Evolutionary conservation across 2,113 vertebrate species (phyloP).

Genomic region (Todiramphus chloris): DNA sequence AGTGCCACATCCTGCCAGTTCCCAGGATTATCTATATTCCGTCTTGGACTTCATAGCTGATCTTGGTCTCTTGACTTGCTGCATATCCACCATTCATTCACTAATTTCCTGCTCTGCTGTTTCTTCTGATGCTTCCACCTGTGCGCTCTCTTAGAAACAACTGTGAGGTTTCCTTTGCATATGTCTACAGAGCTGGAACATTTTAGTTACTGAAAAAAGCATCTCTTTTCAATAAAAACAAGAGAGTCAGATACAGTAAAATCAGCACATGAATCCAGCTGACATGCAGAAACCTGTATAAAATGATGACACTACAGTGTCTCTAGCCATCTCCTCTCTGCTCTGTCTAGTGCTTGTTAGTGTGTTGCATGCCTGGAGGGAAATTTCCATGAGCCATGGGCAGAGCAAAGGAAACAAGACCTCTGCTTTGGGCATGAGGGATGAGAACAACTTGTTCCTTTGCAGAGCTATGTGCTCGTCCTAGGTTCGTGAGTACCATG

Average conservation of each 20-base stretch:
- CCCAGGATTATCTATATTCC: neutral
- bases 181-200: neutral
- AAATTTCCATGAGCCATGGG: neutral
- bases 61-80: neutral
- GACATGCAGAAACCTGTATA: neutral
- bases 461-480: neutral
- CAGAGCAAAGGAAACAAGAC: neutral
- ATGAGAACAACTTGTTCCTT: neutral
- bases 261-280: neutral
- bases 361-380: neutral
- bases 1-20: neutral
- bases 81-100: neutral
- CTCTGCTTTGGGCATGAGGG: neutral
- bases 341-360: neutral
- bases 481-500: neutral
- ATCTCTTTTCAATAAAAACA: neutral
- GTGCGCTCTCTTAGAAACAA: neutral
- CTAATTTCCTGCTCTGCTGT: neutral
- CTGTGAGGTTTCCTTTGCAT: neutral
- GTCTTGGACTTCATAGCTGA: neutral
- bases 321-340: neutral
- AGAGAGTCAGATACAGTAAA: neutral
- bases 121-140: neutral
- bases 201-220: neutral
- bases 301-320: neutral